A percentile compares a stretch with the other conserved stretches of the same genome.
Conservation (phyloP, 2,797 vertebrate species). For the Alfaro cultratus region DNA sequence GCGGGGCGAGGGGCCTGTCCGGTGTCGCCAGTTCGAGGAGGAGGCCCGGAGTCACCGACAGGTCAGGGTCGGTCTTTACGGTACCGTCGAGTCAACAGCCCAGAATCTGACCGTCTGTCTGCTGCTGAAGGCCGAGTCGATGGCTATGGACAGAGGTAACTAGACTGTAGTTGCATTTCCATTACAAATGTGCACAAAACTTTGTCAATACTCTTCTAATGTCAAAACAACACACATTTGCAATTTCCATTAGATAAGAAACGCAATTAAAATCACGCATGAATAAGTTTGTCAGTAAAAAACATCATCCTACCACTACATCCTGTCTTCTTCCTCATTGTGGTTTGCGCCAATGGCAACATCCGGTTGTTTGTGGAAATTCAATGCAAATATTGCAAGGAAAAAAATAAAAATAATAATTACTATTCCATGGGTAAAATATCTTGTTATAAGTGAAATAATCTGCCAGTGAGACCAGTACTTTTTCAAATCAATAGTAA, state of each 20-base stretch:
- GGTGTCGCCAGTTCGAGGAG: slow-evolving; percentile 85
- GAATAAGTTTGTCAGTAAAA: too few species aligned
- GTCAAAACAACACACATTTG: too few species aligned
- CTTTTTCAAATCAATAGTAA: neutral
- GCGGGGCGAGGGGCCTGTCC: slow-evolving; percentile 85
- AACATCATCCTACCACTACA: too few species aligned
- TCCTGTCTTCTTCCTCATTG: too few species aligned
- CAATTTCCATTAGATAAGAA: too few species aligned
- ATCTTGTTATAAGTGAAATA: neutral
- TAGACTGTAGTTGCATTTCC: neutral
- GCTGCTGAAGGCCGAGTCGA: slow-evolving; percentile 89
- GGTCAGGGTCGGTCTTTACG: slow-evolving; percentile 89
- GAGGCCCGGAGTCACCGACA: slow-evolving; percentile 88
- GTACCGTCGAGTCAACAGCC: slow-evolving; percentile 92
- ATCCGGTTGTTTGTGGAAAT: too few species aligned
- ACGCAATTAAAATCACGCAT: too few species aligned
- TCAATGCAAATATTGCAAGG: too few species aligned
- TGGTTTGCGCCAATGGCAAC: too few species aligned
- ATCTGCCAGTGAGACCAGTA: neutral
- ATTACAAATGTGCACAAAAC: too few species aligned
- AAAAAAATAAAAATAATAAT: too few species aligned
- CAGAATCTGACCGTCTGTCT: slow-evolving; percentile 93
- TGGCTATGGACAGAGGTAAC: slow-evolving; percentile 88
- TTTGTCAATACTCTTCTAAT: too few species aligned
- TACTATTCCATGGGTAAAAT: neutral